A percentile compares a stretch with the other conserved stretches of the same genome.
Evolutionary conservation across 2,113 vertebrate species (phyloP).

Genomic region (Trinectes maculatus): DNA sequence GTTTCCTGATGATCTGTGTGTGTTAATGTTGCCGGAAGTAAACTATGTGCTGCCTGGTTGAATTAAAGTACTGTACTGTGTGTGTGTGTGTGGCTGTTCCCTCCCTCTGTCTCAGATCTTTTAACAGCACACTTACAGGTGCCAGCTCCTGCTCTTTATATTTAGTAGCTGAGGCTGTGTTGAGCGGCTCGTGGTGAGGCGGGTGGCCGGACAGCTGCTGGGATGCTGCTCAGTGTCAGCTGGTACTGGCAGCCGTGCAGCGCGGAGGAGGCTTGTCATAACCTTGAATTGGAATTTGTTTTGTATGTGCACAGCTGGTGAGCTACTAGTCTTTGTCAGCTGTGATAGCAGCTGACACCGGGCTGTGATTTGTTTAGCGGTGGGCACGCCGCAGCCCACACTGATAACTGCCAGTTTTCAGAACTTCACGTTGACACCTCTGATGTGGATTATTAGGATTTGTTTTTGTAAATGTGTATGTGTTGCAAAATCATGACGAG

Average conservation of each 20-base stretch:
- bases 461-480: slow-evolving; percentile 26
- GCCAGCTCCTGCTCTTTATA: slow-evolving; percentile 56
- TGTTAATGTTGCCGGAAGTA: not conserved
- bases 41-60: slow-evolving; percentile 6
- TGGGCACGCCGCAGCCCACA: slow-evolving; percentile 20
- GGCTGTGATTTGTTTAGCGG: slow-evolving; percentile 58
- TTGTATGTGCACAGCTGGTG: slow-evolving; percentile 74
- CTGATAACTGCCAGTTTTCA: slow-evolving; percentile 41
- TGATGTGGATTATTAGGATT: slow-evolving; percentile 34
- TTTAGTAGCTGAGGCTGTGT: slow-evolving; percentile 47
- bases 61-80: slow-evolving; percentile 1
- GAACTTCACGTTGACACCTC: slow-evolving; percentile 32
- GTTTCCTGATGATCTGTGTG: not conserved
- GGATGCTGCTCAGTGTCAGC: slow-evolving; percentile 58
- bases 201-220: slow-evolving; percentile 64
- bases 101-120: slow-evolving; percentile 25
- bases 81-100: not conserved
- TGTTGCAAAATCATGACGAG: slow-evolving; percentile 16
- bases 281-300: slow-evolving; percentile 66
- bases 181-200: slow-evolving; percentile 28
- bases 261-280: slow-evolving; percentile 53
- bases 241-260: slow-evolving; percentile 54
- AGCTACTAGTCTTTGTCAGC: slow-evolving; percentile 54
- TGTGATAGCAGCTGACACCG: slow-evolving; percentile 64
- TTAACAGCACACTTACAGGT: slow-evolving; percentile 48